Base-by-base conservation (phyloP, 2,888 invertebrate genomes). In the Oligia strigilis region DNA sequence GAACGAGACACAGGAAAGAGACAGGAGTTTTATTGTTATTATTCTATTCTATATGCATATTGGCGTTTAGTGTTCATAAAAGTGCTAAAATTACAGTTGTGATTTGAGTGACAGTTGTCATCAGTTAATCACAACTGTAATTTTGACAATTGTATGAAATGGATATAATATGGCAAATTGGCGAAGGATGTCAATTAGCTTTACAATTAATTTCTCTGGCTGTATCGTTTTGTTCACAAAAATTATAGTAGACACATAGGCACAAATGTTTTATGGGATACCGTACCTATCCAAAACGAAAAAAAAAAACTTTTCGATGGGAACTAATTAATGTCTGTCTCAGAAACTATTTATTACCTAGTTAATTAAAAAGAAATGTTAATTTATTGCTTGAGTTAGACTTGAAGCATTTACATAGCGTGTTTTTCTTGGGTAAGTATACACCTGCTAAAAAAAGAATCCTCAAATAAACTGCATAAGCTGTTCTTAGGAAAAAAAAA, bases 291-390 rank as follows among this genome's bases (percentile, higher is more conserved):
- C 36, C 6, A 62, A 36, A 49, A 17, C 29, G 29, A 55, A 19
- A 62, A n/a, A 14, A 9, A n/a, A 1, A 29, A 29, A 29, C 29
- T 29, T 5, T 4, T 17, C 8, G 23, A n/a, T 55, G 55, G 17
- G 36, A 58, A 58, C 36, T 58, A 55, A 66, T 66, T 36, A 75
- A 46, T 65, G 4, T 36, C 65, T 58, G 65, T 46, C 65, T 58
- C n/a, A n/a, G n/a, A 29, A 65, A 36, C 5, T 66, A 58, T 55
- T 66, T 46, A 58, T 75, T 36, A 66, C 23, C n/a, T 46, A 2
- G 17, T 19, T 58, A 77, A 74, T 65, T 55, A n/a, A 72, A 76
- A 72, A 49, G 0, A 17, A 49, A 62, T 49, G 36, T 49, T 40
- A 62, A 52, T 76, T 72, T 64, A 64, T 73, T 72, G 5, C 49